Percentiles rank a stretch among this genome's conserved stretches.
Conservation (phyloP, 2,113 vertebrate genomes). For the Vimba vimba region DNA sequence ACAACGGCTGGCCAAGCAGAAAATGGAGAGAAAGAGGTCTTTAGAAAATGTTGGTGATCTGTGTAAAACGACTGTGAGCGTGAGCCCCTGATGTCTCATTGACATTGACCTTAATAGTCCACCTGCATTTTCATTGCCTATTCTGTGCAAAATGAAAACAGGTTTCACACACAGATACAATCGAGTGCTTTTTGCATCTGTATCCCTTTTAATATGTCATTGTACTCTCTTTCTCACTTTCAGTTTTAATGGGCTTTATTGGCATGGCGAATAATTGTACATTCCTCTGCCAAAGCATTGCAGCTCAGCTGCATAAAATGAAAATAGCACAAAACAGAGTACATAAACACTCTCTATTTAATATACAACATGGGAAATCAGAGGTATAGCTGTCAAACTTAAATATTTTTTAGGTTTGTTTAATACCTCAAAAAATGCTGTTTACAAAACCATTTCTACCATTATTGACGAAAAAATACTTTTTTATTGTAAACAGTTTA, state of each 20-base stretch:
- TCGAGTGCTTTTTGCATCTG: not conserved
- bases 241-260: constrained; percentile 1
- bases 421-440: not conserved
- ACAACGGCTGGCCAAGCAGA: constrained; percentile 62
- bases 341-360: not conserved
- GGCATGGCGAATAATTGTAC: not conserved
- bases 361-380: not conserved
- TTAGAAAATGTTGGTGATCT: constrained; percentile 50
- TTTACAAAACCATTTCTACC: no score
- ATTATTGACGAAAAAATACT: no score
- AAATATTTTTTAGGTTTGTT: not conserved
- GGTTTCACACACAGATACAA: not conserved
- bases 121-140: constrained; percentile 30
- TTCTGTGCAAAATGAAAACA: constrained; percentile 6
- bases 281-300: not conserved
- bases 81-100: constrained; percentile 47
- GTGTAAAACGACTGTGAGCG: constrained; percentile 57
- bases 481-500: not conserved
- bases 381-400: not conserved
- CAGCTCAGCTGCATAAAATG: not conserved
- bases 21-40: constrained; percentile 58
- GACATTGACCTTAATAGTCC: constrained; percentile 39
- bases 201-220: constrained; percentile 21
- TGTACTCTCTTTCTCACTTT: constrained; percentile 12
- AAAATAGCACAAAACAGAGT: not conserved